Conservation (phyloP, 2,797 vertebrate genomes). For the Acridotheres tristis region DNA sequence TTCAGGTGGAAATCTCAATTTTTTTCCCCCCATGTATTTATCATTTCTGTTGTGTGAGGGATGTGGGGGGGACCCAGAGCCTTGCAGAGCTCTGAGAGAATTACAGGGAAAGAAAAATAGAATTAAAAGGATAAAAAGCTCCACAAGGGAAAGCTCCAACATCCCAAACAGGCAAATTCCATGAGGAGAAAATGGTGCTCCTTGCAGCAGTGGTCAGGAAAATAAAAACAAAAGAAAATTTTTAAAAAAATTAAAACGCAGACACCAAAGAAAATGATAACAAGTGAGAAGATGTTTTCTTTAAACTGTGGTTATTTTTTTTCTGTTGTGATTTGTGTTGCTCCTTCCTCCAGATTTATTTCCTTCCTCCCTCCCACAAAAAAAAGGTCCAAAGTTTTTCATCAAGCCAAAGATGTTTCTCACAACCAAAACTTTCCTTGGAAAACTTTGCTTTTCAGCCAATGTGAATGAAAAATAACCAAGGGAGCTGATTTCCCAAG, state of each 20-base stretch:
- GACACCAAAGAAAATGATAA: background rate
- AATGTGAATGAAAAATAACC: background rate
- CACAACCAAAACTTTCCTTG: background rate
- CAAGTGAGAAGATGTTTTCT: background rate
- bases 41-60: background rate
- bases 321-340: background rate
- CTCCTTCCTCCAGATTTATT: background rate
- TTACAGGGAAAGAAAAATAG: background rate
- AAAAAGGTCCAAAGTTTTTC: background rate
- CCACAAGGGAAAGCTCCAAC: background rate
- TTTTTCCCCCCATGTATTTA: background rate
- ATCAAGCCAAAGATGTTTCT: background rate
- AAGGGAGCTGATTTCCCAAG: background rate
- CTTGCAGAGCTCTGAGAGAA: background rate
- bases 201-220: background rate
- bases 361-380: background rate
- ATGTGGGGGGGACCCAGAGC: accelerated
- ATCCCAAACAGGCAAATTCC: background rate
- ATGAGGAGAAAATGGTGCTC: background rate
- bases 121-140: background rate
- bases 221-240: too few relatives aligned
- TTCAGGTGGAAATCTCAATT: background rate
- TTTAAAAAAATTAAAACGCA: too few relatives aligned
- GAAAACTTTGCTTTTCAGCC: background rate
- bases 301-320: background rate